Percentiles rank a stretch among this genome's conserved stretches.
phyloP scores from a whole-genome alignment of 2,888 invertebrate species.

The Pantelozetes paolii region DNA sequence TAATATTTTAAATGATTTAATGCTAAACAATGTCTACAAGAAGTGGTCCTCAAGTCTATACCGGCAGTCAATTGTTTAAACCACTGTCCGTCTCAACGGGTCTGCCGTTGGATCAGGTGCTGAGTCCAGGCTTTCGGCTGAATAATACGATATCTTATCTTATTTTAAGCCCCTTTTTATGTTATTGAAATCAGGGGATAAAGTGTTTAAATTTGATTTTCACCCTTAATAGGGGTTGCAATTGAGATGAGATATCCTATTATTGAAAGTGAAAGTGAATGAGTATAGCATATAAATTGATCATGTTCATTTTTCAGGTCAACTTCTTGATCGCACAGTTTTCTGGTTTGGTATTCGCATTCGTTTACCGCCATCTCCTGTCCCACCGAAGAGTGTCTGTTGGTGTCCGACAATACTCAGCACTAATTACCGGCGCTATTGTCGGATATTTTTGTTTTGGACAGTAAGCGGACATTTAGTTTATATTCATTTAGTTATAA shows the following conservation, averaged over 20 bases:
- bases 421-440: constrained; percentile 44
- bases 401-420: constrained; percentile 45
- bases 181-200: no score
- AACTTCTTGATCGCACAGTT: constrained; percentile 47
- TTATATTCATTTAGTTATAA: background rate
- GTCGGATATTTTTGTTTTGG: constrained; percentile 48
- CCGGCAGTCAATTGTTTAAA: constrained; percentile 26
- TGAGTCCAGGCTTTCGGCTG: background rate
- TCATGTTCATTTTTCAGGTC: constrained; percentile 42
- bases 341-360: constrained; percentile 44
- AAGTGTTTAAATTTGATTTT: no score
- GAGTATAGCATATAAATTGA: background rate
- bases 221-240: no score
- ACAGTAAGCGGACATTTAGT: constrained; percentile 43
- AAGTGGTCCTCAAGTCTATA: constrained; percentile 34
- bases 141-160: background rate
- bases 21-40: constrained; percentile 16
- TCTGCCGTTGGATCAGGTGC: constrained; percentile 46
- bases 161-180: no score
- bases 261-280: no score
- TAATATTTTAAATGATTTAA: background rate
- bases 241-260: no score
- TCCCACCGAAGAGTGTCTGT: constrained; percentile 44
- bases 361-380: constrained; percentile 44
- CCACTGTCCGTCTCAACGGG: constrained; percentile 18